These are phyloP conservation scores for Ochotona princeps DNA, from an alignment of 2,113 vertebrate genomes.

Conservation along the genomic window DNA sequence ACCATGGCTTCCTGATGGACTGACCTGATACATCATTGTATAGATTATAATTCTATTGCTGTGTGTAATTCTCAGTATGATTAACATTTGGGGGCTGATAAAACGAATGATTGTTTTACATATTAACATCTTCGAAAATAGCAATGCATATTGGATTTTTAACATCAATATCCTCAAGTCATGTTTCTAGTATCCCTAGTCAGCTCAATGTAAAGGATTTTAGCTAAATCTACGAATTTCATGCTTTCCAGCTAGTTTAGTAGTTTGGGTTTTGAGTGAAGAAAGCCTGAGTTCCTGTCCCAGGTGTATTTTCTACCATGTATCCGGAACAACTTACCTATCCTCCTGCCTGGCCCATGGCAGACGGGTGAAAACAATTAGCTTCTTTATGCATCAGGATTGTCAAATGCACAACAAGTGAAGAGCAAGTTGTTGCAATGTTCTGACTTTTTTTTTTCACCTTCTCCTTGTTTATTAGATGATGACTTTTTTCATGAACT, in stretches of 20 bases:
- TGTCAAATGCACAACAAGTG: not conserved
- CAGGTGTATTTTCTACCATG: not conserved
- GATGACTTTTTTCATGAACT: slow-evolving; percentile 97
- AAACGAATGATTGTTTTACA: not conserved
- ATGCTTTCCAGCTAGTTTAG: not conserved
- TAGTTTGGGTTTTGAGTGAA: not conserved
- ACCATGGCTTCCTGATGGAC: not conserved
- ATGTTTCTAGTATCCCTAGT: not conserved
- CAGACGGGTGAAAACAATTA: not conserved
- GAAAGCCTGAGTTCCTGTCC: not conserved
- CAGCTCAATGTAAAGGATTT: not conserved
- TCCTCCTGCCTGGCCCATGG: not conserved
- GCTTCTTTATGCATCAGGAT: not conserved
- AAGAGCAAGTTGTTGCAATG: not conserved
- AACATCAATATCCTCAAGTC: not conserved
- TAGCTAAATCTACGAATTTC: not conserved
- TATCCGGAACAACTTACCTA: not conserved
- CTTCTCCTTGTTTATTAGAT: slow-evolving; percentile 85
- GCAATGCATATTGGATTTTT: not conserved
- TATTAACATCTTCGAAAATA: slow-evolving; percentile 17
- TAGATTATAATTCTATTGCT: not conserved
- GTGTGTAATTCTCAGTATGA: not conserved
- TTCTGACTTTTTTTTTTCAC: slow-evolving; percentile 27
- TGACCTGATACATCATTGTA: not conserved
- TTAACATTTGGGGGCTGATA: not conserved